Percentiles rank a stretch among this genome's conserved stretches.
These are phyloP conservation scores for Brachionus asplanchnoidis DNA, from an alignment of 1,140 invertebrate species.

Conservation along the genomic window DNA sequence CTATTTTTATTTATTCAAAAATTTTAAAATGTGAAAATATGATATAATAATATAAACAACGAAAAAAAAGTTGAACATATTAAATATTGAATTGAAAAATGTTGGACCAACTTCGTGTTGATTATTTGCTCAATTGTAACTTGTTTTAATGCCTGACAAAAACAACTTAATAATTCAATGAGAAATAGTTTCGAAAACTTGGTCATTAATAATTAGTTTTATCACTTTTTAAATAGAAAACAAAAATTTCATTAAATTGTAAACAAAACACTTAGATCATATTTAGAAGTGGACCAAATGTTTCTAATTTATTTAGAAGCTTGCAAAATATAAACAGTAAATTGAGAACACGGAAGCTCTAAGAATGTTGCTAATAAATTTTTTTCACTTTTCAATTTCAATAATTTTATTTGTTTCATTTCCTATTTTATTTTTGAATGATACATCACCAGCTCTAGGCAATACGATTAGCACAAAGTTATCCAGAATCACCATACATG, in stretches of 20 bases:
- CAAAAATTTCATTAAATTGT: neutral
- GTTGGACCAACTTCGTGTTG: neutral
- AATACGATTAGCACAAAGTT: too few species aligned
- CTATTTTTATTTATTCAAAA: neutral
- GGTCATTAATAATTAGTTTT: neutral
- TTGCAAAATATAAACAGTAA: neutral
- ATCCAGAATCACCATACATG: too few species aligned
- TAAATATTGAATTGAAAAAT: neutral
- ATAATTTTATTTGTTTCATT: too few species aligned
- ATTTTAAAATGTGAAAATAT: slow-evolving; percentile 23
- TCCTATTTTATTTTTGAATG: too few species aligned
- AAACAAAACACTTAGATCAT: neutral
- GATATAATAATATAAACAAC: slow-evolving; percentile 31
- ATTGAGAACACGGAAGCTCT: neutral
- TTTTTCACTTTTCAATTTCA: too few species aligned
- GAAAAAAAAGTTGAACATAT: neutral
- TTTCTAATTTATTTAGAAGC: neutral
- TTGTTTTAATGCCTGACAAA: neutral
- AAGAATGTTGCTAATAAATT: neutral
- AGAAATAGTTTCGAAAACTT: slow-evolving; percentile 1
- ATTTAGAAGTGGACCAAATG: neutral
- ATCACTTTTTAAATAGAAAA: slow-evolving; percentile 7
- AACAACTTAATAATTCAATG: slow-evolving; percentile 18
- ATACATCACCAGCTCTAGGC: too few species aligned
- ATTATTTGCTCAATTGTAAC: neutral